Evolutionary conservation across 2,113 vertebrate genomes (phyloP).

Genomic region (Symphodus melops): DNA sequence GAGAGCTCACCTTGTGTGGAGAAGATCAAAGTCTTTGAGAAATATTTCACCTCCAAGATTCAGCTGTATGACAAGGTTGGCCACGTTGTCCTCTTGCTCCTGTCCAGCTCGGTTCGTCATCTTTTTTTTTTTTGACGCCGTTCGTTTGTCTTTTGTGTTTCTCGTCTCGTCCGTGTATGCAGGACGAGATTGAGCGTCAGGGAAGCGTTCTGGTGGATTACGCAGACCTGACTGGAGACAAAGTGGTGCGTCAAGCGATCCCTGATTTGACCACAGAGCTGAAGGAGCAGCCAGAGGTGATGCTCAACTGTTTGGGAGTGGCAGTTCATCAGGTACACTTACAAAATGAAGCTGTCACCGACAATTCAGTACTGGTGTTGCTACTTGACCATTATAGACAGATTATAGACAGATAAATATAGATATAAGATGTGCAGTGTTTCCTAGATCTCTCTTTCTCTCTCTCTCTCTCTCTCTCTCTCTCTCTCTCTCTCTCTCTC

Average conservation of each 20-base stretch:
- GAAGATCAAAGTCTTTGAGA: constrained; percentile 95
- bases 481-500: too few relatives aligned
- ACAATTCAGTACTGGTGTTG: too few relatives aligned
- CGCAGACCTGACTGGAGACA: constrained; percentile 86
- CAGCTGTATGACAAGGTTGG: constrained; percentile 95
- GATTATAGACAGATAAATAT: too few relatives aligned
- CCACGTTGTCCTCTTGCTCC: neutral
- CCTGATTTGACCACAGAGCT: constrained; percentile 85
- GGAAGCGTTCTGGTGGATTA: constrained; percentile 98
- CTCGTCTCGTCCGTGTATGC: neutral
- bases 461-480: too few relatives aligned
- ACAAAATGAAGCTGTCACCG: too few relatives aligned
- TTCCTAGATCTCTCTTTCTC: too few relatives aligned
- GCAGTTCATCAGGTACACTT: constrained; percentile 93
- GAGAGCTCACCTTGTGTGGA: constrained; percentile 86
- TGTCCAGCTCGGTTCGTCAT: neutral
- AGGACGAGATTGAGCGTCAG: constrained; percentile 99
- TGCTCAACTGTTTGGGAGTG: constrained; percentile 92
- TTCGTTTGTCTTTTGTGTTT: neutral
- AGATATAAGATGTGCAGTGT: too few relatives aligned
- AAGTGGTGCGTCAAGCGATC: constrained; percentile 74
- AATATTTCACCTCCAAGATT: constrained; percentile 90
- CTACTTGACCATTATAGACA: too few relatives aligned
- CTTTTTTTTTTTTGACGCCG: neutral
- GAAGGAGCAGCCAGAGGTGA: constrained; percentile 91